Conservation (phyloP, 1,140 invertebrate genomes). For the Nylanderia fulva region DNA sequence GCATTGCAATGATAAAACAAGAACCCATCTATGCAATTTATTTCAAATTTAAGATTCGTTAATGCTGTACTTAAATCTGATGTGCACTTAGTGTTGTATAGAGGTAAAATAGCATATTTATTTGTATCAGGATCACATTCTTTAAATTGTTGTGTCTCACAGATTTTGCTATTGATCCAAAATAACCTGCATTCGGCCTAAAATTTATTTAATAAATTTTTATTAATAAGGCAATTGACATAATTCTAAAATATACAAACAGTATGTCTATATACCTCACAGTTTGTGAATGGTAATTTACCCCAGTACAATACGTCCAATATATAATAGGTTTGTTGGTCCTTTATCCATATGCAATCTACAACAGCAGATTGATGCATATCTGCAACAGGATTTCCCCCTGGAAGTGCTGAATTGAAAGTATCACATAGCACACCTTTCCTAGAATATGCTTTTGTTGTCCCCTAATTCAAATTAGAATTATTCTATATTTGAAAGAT, state of each 20-base stretch:
- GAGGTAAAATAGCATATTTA: constrained; percentile 85
- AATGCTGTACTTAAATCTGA: constrained; percentile 78
- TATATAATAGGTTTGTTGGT: constrained; percentile 90
- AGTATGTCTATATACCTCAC: constrained; percentile 88
- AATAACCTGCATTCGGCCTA: constrained; percentile 92
- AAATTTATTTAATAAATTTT: constrained; percentile 62
- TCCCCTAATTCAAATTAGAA: constrained; percentile 87
- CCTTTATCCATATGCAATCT: constrained; percentile 92
- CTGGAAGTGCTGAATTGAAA: constrained; percentile 91
- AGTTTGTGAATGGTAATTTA: constrained; percentile 90
- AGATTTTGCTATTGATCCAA: constrained; percentile 90
- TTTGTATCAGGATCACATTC: constrained; percentile 82
- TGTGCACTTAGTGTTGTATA: constrained; percentile 85
- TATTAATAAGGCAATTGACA: constrained; percentile 24
- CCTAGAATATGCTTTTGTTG: constrained; percentile 91
- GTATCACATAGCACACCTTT: constrained; percentile 87
- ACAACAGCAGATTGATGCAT: constrained; percentile 88
- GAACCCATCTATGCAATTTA: constrained; percentile 89
- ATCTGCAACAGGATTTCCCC: constrained; percentile 86
- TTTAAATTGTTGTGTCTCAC: constrained; percentile 86
- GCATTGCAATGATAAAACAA: constrained; percentile 93
- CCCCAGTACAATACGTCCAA: constrained; percentile 95
- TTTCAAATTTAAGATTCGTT: constrained; percentile 71
- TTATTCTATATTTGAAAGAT: constrained; percentile 48
- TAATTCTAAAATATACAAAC: not conserved